Conservation (phyloP, 2,797 vertebrate genomes). For the Etheostoma perlongum region DNA sequence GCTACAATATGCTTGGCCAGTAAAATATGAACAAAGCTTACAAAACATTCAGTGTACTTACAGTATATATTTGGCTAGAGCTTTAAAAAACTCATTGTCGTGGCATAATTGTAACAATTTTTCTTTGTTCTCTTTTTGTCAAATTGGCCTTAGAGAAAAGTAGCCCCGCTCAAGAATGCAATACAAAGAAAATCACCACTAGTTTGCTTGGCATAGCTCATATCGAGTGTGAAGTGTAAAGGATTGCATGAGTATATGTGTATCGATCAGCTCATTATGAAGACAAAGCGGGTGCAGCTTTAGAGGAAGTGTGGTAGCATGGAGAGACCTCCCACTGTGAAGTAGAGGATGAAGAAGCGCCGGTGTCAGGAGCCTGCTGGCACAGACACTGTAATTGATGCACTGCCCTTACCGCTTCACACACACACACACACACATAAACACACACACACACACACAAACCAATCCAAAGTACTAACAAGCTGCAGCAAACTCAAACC, state of each 20-base stretch:
- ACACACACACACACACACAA: constrained; percentile 35
- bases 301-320: constrained; percentile 63
- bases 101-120: constrained; percentile 17
- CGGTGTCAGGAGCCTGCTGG: constrained; percentile 84
- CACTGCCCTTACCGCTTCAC: constrained; percentile 78
- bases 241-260: constrained; percentile 55
- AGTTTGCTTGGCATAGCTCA: constrained; percentile 67
- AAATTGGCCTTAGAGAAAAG: constrained; percentile 21
- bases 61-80: constrained; percentile 34
- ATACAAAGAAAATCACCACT: constrained; percentile 47
- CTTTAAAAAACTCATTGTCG: constrained; percentile 3
- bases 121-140: constrained; percentile 28
- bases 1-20: constrained; percentile 28
- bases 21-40: constrained; percentile 45
- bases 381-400: constrained; percentile 84
- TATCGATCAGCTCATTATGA: constrained; percentile 83
- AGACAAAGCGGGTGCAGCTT: constrained; percentile 79
- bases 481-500: constrained; percentile 54
- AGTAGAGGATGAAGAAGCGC: constrained; percentile 84
- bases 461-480: constrained; percentile 54
- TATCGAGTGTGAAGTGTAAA: constrained; percentile 56
- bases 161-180: constrained; percentile 26
- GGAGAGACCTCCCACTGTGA: constrained; percentile 80
- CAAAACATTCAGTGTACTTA: constrained; percentile 32
- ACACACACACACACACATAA: constrained; percentile 43